Percentiles rank a stretch among this genome's conserved stretches.
Conservation (phyloP, 2,888 invertebrate species). For the Stenoptilia bipunctidactyla region DNA sequence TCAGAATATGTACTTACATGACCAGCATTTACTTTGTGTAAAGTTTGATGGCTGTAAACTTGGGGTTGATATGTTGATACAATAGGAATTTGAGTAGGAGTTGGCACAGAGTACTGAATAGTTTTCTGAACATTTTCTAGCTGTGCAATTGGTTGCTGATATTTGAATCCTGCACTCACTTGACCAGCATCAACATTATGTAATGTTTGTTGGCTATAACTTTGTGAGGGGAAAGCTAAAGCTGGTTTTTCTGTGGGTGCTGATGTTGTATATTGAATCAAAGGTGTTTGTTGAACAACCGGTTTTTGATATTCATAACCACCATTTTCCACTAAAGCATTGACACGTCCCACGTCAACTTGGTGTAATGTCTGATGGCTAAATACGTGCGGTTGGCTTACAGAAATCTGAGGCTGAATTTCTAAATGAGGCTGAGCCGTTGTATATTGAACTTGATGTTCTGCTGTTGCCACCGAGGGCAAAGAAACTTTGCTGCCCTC, state of each 20-base stretch:
- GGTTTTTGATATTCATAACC: slow-evolving; percentile 22
- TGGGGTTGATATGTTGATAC: not conserved
- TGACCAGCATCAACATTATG: slow-evolving; percentile 37
- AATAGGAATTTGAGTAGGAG: slow-evolving; percentile 24
- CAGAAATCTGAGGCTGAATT: slow-evolving; percentile 24
- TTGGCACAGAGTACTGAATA: slow-evolving; percentile 54
- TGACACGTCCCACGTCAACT: slow-evolving; percentile 34
- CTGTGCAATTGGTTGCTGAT: slow-evolving; percentile 39
- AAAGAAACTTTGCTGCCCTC: slow-evolving; percentile 14
- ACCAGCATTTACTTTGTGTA: slow-evolving; percentile 32
- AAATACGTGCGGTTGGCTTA: slow-evolving; percentile 38
- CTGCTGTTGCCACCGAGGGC: slow-evolving; percentile 6
- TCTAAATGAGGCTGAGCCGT: not conserved
- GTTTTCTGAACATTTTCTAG: slow-evolving; percentile 49
- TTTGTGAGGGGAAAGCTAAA: slow-evolving; percentile 22
- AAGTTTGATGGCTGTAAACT: slow-evolving; percentile 28
- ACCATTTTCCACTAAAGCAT: slow-evolving; percentile 26
- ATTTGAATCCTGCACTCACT: slow-evolving; percentile 28
- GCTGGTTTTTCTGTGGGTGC: slow-evolving; percentile 8
- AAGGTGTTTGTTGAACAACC: slow-evolving; percentile 29
- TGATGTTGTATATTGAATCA: slow-evolving; percentile 33
- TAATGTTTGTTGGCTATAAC: slow-evolving; percentile 36
- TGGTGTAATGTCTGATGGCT: slow-evolving; percentile 43
- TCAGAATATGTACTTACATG: slow-evolving; percentile 25
- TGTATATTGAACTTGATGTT: slow-evolving; percentile 9